Evolutionary conservation across 2,888 invertebrate species (phyloP).

Genomic region (Clostera curtula): DNA sequence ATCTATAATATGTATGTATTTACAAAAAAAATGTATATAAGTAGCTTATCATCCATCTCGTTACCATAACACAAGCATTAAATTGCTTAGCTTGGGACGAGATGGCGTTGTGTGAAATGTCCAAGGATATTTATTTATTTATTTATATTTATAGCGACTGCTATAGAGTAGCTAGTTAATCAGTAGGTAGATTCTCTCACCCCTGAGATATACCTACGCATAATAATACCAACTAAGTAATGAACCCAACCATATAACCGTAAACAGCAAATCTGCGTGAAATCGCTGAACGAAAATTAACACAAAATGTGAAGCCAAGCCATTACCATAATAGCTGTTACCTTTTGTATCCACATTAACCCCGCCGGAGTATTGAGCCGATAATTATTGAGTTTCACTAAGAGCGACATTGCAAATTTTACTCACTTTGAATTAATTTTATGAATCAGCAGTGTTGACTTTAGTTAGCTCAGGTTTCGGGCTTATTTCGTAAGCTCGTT

Average conservation of each 20-base stretch:
- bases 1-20: no score
- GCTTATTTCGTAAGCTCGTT: background rate
- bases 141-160: no score
- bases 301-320: constrained; percentile 9
- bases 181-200: no score
- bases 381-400: constrained; percentile 8
- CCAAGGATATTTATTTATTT: no score
- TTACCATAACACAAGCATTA: no score
- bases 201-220: no score
- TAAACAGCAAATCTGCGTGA: constrained; percentile 2
- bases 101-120: no score
- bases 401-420: constrained; percentile 3
- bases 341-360: constrained; percentile 13
- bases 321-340: constrained; percentile 10
- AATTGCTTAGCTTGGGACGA: no score
- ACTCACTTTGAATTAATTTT: constrained; percentile 3
- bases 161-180: background rate
- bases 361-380: constrained; percentile 5
- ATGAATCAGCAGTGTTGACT: background rate
- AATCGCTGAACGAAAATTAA: constrained; percentile 8
- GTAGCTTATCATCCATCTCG: no score
- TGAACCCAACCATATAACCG: constrained; percentile 2
- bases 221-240: constrained; percentile 1
- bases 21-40: no score
- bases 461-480: background rate